Base-by-base conservation (phyloP, 2,797 vertebrate genomes). In the Darevskia mixta region DNA sequence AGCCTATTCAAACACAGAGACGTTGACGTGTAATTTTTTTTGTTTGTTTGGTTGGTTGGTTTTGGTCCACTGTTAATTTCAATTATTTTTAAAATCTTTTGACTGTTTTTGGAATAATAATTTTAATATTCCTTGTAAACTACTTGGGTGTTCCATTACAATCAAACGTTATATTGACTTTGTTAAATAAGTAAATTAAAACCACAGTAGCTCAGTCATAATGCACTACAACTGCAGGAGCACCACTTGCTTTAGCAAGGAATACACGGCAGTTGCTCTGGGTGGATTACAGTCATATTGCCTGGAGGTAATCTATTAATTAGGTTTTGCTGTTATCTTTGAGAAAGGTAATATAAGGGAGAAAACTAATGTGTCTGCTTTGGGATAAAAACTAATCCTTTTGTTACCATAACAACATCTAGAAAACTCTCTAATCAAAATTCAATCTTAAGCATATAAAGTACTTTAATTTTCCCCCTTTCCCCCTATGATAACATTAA, bases 341-440 rank as follows among this genome's bases (percentile, higher is more conserved):
- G 82, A 67, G 27, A 82, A 87, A 82, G 81, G 75, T 92, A 55
- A 88, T 58, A 67, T 77, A 41, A 69, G 32, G 55, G 41, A 82
- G 58, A 77, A 87, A 88, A 69, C 86, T 75, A 87, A 82, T 82
- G 41, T 87, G 1, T 41, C 71, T 55, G 29, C 17, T 91, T 90
- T 58, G 61, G 67, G 61, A 89, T 32, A 8, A 20, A 43, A 79
- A 45, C 13, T 69, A 89, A 17, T 9, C 84, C 61, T 87, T 2
- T 41, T 81, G 2, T 55, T 8, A 83, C 67, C 66, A 81, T 49
- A 10, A 73, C 73, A 90, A 10, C 18, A n/a, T 76, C 86, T 76
- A 32, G 38, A 7, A 83, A 92, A 81, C 1, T 61, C 64, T 25
- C 49, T 64, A 64, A 84, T 83, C 82, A 67, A 87, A 38, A 71